Base-by-base conservation (phyloP, 2,113 vertebrate species). In the Paralichthys olivaceus region DNA sequence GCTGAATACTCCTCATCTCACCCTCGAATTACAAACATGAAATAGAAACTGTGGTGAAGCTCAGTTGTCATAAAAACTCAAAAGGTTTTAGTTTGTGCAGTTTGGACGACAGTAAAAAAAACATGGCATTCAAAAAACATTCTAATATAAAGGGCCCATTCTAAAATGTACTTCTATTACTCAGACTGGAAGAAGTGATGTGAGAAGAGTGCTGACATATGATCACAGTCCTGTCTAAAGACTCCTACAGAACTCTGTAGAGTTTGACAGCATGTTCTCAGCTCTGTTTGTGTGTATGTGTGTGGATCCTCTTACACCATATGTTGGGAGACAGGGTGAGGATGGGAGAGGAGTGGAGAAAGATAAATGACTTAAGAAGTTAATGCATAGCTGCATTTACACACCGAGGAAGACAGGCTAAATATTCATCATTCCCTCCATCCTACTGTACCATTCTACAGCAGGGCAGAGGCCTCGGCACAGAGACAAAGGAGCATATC, bases 291-390 rank as follows among this genome's bases (percentile, higher is more conserved):
- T 75, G 80, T 69, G 60, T 68, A 40, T 76, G 34, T 77, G 85
- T 77, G 87, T 69, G 84, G 20, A 58, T 88, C 79, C 72, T 90
- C 85, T 87, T 79, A 84, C 72, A 72, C 91, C 93, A 92, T 91
- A 92, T 88, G 93, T 86, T 92, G 82, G 85, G 74, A 86, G 92
- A 93, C 89, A 93, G 77, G 82, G 71, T 79, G 77, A 86, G 67
- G 83, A 88, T 66, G 84, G 84, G 76, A 87, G 75, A 80, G 67
- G 75, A 80, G 81, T 63, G 34, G 64, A 67, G 67, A 88, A 93
- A 92, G 91, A 93, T 92, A 92, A 91, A 93, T 93, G 91, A 92
- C 54, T 92, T 85, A 78, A 91, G 81, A 90, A 90, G 82, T 92
- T 81, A 91, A 91, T 90, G 90, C 85, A 86, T 89, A 83, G 73